Evolutionary conservation across 2,888 invertebrate genomes (phyloP).

Genomic region (Crematogaster levior): DNA sequence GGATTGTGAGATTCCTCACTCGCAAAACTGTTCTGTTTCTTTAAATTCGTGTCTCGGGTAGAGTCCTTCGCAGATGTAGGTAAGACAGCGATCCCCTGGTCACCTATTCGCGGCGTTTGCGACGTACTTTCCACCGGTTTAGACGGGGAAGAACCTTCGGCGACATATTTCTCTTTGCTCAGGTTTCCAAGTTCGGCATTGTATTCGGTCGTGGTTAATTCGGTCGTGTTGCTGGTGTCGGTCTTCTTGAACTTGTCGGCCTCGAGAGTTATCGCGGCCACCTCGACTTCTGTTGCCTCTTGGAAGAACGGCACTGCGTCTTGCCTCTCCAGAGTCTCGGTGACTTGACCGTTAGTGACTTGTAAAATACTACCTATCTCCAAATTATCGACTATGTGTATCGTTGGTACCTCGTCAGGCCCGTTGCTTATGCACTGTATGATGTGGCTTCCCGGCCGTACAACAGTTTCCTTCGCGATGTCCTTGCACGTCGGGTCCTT

Average conservation of each 20-base stretch:
- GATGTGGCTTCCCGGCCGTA: slow-evolving; percentile 74
- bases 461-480: slow-evolving; percentile 52
- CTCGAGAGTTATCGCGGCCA: slow-evolving; percentile 35
- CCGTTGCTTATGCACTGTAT: slow-evolving; percentile 80
- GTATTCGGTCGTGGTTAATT: slow-evolving; percentile 19
- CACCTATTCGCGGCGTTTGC: slow-evolving; percentile 4
- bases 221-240: not conserved
- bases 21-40: slow-evolving; percentile 78
- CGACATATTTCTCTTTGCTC: slow-evolving; percentile 28
- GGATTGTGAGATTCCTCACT: slow-evolving; percentile 82
- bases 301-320: slow-evolving; percentile 62
- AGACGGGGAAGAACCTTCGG: slow-evolving; percentile 21
- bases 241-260: slow-evolving; percentile 38
- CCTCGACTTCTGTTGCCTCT: slow-evolving; percentile 33
- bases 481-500: slow-evolving; percentile 52
- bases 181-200: slow-evolving; percentile 14
- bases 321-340: slow-evolving; percentile 61
- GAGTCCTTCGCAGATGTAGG: slow-evolving; percentile 41
- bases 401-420: slow-evolving; percentile 81
- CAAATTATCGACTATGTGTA: slow-evolving; percentile 83
- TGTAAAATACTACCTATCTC: slow-evolving; percentile 75
- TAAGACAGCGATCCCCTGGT: slow-evolving; percentile 26
- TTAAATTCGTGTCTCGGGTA: slow-evolving; percentile 62
- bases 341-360: slow-evolving; percentile 57
- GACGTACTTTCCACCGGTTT: slow-evolving; percentile 19